Evolutionary conservation across 1,140 invertebrate genomes (phyloP).

Genomic region (Choristoneura fumiferana): DNA sequence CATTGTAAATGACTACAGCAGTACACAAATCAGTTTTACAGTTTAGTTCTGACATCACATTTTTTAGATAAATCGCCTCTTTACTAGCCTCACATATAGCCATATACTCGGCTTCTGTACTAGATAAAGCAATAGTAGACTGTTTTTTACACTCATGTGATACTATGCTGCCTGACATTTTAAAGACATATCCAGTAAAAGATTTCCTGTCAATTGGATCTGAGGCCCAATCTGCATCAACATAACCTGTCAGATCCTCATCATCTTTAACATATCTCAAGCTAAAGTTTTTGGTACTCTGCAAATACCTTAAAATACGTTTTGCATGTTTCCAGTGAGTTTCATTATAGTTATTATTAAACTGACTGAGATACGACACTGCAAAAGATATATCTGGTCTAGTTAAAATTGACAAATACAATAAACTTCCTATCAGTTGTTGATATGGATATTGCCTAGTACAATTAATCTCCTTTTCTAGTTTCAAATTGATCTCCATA

Average conservation of each 20-base stretch:
- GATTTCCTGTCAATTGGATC: conserved; percentile 36
- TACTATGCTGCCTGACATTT: conserved; percentile 31
- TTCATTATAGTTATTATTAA: conserved; percentile 31
- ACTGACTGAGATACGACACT: conserved; percentile 38
- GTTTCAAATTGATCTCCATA: conserved; percentile 35
- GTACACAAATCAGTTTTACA: conserved; percentile 14
- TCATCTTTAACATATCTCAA: conserved; percentile 29
- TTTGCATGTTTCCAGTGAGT: conserved; percentile 38
- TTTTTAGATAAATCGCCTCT: conserved; percentile 45
- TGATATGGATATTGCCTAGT: conserved; percentile 30
- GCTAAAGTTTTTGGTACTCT: conserved; percentile 24
- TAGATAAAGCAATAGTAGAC: conserved; percentile 29
- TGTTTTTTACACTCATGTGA: conserved; percentile 32
- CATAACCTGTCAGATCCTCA: conserved; percentile 39
- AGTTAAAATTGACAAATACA: conserved; percentile 39
- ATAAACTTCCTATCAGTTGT: conserved; percentile 38
- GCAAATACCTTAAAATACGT: conserved; percentile 35
- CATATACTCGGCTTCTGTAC: conserved; percentile 42
- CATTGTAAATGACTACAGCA: conserved; percentile 9
- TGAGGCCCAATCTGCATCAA: conserved; percentile 37
- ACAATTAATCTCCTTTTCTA: conserved; percentile 23
- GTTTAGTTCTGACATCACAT: conserved; percentile 33
- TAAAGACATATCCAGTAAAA: conserved; percentile 45
- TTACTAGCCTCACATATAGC: conserved; percentile 40
- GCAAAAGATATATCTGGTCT: conserved; percentile 40